Percentiles rank a stretch among this genome's conserved stretches.
These are phyloP conservation scores for Aleadryas rufinucha DNA, from an alignment of 2,113 vertebrate genomes.

Conservation along the genomic window DNA sequence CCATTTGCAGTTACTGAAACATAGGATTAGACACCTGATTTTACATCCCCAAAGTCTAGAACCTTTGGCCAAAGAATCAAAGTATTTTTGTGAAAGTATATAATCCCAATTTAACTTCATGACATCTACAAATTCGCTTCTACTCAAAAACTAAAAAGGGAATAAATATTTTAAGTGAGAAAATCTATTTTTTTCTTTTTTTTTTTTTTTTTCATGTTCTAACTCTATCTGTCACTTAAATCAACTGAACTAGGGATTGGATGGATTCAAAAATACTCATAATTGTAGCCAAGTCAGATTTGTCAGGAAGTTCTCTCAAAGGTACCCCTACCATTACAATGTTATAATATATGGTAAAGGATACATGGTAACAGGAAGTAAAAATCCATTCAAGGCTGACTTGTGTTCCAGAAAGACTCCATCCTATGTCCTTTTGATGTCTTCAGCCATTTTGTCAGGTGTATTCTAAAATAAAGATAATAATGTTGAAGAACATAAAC, in stretches of 20 bases:
- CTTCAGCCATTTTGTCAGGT: not conserved
- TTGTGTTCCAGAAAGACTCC: not conserved
- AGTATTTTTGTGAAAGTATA: not conserved
- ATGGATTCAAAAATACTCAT: not conserved
- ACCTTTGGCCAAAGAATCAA: not conserved
- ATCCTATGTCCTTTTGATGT: not conserved
- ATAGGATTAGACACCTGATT: not conserved
- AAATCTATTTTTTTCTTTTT: not conserved
- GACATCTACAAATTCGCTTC: not conserved
- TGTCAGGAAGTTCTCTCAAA: not conserved
- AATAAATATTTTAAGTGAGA: not conserved
- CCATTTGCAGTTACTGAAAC: not conserved
- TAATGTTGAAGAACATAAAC: not conserved
- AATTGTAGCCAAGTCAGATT: not conserved
- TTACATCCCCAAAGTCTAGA: not conserved
- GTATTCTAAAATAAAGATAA: not conserved
- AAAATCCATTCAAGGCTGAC: not conserved
- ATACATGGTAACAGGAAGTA: not conserved
- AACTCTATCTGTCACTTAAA: not conserved
- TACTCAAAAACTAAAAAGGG: not conserved
- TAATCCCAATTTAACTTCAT: not conserved
- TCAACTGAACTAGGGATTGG: not conserved
- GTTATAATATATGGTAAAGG: not conserved
- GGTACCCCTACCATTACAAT: not conserved
- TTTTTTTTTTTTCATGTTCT: not conserved